Percentiles rank a stretch among this genome's conserved stretches.
These are phyloP conservation scores for Taenaris catops DNA, from an alignment of 2,888 invertebrate species.

Conservation along the genomic window DNA sequence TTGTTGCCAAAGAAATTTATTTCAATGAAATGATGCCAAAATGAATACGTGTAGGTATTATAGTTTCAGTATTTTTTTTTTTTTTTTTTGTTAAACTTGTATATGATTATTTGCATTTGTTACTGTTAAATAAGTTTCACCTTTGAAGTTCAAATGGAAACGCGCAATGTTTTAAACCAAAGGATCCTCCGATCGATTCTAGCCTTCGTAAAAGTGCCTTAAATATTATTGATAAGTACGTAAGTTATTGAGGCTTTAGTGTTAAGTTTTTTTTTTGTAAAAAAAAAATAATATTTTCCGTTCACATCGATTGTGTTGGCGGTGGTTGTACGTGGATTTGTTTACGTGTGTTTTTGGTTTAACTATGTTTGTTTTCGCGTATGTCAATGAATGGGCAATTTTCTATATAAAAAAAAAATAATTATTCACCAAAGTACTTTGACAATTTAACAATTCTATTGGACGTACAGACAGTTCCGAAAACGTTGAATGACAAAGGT, in stretches of 20 bases:
- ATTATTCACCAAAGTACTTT: too few relatives aligned
- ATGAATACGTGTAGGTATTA: slow-evolving; percentile 51
- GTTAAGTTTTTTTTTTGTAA: too few relatives aligned
- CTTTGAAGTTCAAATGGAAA: slow-evolving; percentile 66
- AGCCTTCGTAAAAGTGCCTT: slow-evolving; percentile 35
- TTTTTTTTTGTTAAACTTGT: slow-evolving; percentile 49
- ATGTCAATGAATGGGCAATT: too few relatives aligned
- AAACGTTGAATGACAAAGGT: too few relatives aligned
- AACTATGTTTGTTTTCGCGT: too few relatives aligned
- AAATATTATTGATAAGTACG: slow-evolving; percentile 24
- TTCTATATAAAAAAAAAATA: too few relatives aligned
- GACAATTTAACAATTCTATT: too few relatives aligned
- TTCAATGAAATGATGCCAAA: slow-evolving; percentile 34
- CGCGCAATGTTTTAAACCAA: slow-evolving; percentile 64
- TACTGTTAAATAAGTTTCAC: slow-evolving; percentile 68
- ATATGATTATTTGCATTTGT: slow-evolving; percentile 56
- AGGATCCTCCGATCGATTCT: slow-evolving; percentile 72
- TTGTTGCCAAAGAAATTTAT: slow-evolving; percentile 76
- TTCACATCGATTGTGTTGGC: too few relatives aligned
- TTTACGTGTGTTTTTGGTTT: too few relatives aligned
- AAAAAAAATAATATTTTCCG: too few relatives aligned
- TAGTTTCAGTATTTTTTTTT: slow-evolving; percentile 56
- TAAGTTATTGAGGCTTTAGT: slow-evolving; percentile 31
- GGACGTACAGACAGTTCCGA: too few relatives aligned
- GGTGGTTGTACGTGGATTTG: too few relatives aligned